Base-by-base conservation (phyloP, 1,140 invertebrate species). In the Rhopalosiphum maidis region DNA sequence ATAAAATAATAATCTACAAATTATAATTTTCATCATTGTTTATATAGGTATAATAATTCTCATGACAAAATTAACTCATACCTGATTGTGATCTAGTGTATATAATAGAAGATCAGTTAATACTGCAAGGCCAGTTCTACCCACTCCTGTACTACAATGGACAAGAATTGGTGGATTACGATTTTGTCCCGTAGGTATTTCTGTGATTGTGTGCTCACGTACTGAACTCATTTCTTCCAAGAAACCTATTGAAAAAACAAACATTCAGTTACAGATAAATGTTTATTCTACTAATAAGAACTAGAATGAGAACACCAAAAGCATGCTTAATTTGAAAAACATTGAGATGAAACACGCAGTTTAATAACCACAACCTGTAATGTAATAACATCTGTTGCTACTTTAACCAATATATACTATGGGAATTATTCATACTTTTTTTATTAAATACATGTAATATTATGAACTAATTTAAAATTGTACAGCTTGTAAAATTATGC, bases 51-150 rank as follows among this genome's bases (percentile, higher is more conserved):
- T 43, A 48, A 25, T 54, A 93, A 25, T 60, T 23, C 4, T 18
- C 15, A 46, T 48, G 3, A 48, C 23, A 89, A 89, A 51, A 89
- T 54, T 6, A 60, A 91, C 83, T 94, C 95, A 95, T 95, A 98
- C 97, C 96, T 98, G 97, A 95, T 98, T 98, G 94, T 98, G 97
- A 95, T 98, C 97, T n/a, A 98, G 95, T 89, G 97, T 97, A 95
- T 98, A 97, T 37, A 98, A 96, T 94, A 99, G 96, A 89, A 98
- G 95, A 95, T 98, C 97, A 48, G 97, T 96, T 23, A 98, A 96
- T 54, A 98, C 96, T n/a, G 97, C 97, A 9, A 98, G 96, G 18
- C 97, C 97, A 48, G 97, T 96, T 60, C 97, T 95, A 3, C 97
- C 97, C 41, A 97, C 97, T 83, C 97, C 97, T 68, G 96, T 96